A percentile compares a stretch with the other conserved stretches of the same genome.
phyloP scores from a whole-genome alignment of 2,888 invertebrate genomes.

The Leucozona laternaria region DNA sequence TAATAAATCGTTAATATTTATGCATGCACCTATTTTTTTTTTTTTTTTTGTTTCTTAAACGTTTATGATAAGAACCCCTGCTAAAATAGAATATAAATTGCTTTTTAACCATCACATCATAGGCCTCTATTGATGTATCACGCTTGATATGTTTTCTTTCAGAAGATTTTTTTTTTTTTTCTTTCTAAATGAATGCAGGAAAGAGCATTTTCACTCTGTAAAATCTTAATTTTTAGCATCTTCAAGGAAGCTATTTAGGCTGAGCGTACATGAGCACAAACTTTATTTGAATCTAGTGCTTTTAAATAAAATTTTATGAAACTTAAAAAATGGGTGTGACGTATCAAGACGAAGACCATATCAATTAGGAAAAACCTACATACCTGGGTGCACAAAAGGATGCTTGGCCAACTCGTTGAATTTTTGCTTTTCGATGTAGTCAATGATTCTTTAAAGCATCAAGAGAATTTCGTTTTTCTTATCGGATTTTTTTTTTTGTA shows the following conservation, averaged over 20 bases:
- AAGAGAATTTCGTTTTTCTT: constrained; percentile 13
- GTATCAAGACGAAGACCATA: not conserved
- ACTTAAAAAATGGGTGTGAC: constrained; percentile 35
- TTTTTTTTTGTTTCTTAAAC: constrained; percentile 6
- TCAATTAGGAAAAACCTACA: constrained; percentile 13
- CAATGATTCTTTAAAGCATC: constrained; percentile 32
- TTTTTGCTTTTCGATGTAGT: constrained; percentile 24
- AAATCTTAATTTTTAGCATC: constrained; percentile 8
- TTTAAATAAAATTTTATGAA: constrained; percentile 17
- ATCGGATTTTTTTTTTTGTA: constrained; percentile 7
- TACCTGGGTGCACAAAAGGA: constrained; percentile 34
- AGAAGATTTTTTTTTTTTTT: not conserved
- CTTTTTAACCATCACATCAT: constrained; percentile 79
- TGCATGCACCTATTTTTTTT: constrained; percentile 23
- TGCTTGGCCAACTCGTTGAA: constrained; percentile 11
- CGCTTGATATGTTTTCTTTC: constrained; percentile 22
- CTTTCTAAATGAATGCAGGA: not conserved
- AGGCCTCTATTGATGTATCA: constrained; percentile 29
- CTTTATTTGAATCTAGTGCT: constrained; percentile 1
- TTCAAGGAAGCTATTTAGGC: constrained; percentile 8
- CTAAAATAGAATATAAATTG: constrained; percentile 83
- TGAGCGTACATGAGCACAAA: constrained; percentile 2
- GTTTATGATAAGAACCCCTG: constrained; percentile 14
- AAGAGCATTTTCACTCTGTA: not conserved
- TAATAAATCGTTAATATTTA: constrained; percentile 59